phyloP scores from a whole-genome alignment of 2,113 vertebrate genomes.

The Cavia porcellus region DNA sequence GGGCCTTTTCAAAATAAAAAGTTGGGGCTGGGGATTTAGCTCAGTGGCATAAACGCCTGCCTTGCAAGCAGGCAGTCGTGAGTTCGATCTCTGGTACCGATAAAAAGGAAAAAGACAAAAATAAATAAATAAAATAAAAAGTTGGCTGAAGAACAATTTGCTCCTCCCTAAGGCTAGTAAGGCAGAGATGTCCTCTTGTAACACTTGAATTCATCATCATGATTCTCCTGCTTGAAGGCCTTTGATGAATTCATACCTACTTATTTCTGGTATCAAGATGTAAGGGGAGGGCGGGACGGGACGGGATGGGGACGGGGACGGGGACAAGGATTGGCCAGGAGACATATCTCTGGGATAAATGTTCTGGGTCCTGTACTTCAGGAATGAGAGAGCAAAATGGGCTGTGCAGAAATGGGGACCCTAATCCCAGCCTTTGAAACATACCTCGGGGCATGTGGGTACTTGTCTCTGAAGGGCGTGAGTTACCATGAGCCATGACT shows the following conservation, averaged over 20 bases:
- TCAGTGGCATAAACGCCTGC: too few species aligned
- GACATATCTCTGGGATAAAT: neutral
- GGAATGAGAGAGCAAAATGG: neutral
- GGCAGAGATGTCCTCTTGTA: neutral
- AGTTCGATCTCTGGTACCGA: too few species aligned
- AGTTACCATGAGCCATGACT: neutral
- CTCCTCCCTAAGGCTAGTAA: neutral
- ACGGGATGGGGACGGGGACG: too few species aligned
- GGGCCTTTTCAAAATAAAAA: slow-evolving; percentile 20
- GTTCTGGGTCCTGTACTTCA: neutral
- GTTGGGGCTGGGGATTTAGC: neutral
- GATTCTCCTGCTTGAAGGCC: neutral
- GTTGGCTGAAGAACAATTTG: neutral
- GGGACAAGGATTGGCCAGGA: too few species aligned
- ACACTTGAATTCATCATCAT: neutral
- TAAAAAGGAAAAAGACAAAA: too few species aligned
- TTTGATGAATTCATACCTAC: neutral
- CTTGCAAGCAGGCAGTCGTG: too few species aligned
- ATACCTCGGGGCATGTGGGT: neutral
- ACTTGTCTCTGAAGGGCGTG: neutral
- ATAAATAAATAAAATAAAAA: neutral
- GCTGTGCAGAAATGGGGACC: neutral
- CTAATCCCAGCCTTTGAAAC: neutral
- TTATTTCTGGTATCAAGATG: slow-evolving; percentile 12
- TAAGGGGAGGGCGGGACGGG: neutral